A percentile compares a stretch with the other conserved stretches of the same genome.
Conservation (phyloP, 2,888 invertebrate genomes). For the Deilephila porcellus region DNA sequence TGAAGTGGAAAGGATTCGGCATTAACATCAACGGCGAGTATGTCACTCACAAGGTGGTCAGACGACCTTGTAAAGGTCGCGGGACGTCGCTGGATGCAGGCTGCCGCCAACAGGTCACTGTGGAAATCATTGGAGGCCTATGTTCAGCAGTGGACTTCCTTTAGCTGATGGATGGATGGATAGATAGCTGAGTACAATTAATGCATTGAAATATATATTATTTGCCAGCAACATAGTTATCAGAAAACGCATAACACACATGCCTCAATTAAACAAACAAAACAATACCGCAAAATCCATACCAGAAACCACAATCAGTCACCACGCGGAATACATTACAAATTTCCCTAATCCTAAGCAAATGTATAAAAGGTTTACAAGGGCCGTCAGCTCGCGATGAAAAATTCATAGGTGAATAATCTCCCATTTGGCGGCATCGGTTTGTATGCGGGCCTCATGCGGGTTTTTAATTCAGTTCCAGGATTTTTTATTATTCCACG, state of each 20-base stretch:
- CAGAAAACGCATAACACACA: background rate
- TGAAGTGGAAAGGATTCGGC: no score
- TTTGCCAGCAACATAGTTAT: background rate
- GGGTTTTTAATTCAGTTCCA: slow-evolving; percentile 35
- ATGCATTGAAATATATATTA: no score
- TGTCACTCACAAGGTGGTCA: no score
- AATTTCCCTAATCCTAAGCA: slow-evolving; percentile 40
- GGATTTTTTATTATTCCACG: slow-evolving; percentile 27
- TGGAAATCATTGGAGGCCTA: no score
- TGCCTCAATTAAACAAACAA: background rate
- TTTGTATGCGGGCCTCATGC: slow-evolving; percentile 33
- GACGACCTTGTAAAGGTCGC: no score
- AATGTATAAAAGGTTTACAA: slow-evolving; percentile 43
- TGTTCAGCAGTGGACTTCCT: no score
- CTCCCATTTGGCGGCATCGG: slow-evolving; percentile 35
- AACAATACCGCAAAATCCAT: slow-evolving; percentile 5
- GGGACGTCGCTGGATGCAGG: no score
- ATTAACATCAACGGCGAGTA: no score
- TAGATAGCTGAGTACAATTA: no score
- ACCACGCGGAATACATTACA: slow-evolving; percentile 19
- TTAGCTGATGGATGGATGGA: no score
- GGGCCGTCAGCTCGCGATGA: slow-evolving; percentile 32
- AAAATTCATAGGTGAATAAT: slow-evolving; percentile 39
- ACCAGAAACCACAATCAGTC: slow-evolving; percentile 19
- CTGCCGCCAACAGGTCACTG: no score